phyloP scores from a whole-genome alignment of 2,113 vertebrate genomes.

The Pongo abelii region DNA sequence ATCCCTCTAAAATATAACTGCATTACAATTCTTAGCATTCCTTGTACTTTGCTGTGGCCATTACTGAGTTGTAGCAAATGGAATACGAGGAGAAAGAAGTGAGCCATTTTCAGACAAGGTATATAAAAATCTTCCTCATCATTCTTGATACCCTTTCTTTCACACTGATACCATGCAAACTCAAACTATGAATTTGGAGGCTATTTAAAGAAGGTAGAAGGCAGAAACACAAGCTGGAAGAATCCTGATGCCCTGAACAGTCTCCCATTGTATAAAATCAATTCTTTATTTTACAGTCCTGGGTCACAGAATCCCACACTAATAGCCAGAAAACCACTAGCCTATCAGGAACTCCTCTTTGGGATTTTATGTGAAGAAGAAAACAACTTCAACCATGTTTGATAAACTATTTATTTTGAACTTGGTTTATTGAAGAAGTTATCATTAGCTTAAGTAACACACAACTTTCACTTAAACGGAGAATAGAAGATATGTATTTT shows the following conservation, averaged over 20 bases:
- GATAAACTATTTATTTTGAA: background rate
- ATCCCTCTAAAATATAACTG: background rate
- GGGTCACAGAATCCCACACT: background rate
- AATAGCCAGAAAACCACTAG: background rate
- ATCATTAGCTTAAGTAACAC: background rate
- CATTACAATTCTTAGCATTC: background rate
- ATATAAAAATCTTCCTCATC: background rate
- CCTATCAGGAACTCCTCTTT: background rate
- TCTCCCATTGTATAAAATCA: no score
- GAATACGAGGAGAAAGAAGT: background rate
- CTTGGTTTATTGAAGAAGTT: background rate
- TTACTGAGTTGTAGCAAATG: background rate
- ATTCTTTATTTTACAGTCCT: no score
- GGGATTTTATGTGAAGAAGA: background rate
- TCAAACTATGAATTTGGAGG: background rate
- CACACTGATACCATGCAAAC: background rate
- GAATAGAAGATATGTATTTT: background rate
- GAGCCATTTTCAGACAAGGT: background rate
- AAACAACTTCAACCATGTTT: background rate
- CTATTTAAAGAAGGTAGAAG: background rate
- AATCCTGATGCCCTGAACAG: background rate
- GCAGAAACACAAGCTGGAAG: background rate
- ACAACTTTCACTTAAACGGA: background rate
- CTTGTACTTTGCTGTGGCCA: background rate
- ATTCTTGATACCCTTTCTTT: background rate